phyloP scores from a whole-genome alignment of 2,797 vertebrate species.

The Prunella strophiata region DNA sequence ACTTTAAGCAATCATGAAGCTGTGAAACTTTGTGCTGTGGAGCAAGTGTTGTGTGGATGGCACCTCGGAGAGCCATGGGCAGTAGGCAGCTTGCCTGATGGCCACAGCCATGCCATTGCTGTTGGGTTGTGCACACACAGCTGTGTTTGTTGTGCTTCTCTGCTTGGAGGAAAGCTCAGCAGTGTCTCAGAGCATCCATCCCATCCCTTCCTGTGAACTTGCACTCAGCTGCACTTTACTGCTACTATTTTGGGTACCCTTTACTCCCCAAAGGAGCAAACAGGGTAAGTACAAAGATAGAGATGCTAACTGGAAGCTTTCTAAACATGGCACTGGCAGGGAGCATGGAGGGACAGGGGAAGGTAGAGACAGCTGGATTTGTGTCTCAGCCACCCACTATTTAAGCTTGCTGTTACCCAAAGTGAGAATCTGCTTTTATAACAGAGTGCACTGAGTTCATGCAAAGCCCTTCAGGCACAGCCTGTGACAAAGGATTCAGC shows the following conservation, averaged over 20 bases:
- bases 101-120: accelerated
- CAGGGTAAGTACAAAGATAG: background rate
- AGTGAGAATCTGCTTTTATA: background rate
- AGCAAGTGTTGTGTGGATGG: background rate
- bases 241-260: background rate
- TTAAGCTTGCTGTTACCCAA: background rate
- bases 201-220: background rate
- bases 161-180: background rate
- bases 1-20: background rate
- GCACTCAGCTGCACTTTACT: background rate
- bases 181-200: background rate
- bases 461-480: background rate
- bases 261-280: background rate
- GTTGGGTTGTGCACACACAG: accelerated
- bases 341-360: background rate
- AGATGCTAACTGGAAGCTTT: background rate
- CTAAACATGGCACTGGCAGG: background rate
- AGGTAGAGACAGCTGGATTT: background rate
- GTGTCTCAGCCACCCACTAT: background rate
- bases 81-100: background rate
- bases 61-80: accelerated
- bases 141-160: background rate
- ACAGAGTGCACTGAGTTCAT: background rate
- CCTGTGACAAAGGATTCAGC: background rate
- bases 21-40: background rate